Evolutionary conservation across 2,888 invertebrate species (phyloP).

Genomic region (Mellilla xanthometata): DNA sequence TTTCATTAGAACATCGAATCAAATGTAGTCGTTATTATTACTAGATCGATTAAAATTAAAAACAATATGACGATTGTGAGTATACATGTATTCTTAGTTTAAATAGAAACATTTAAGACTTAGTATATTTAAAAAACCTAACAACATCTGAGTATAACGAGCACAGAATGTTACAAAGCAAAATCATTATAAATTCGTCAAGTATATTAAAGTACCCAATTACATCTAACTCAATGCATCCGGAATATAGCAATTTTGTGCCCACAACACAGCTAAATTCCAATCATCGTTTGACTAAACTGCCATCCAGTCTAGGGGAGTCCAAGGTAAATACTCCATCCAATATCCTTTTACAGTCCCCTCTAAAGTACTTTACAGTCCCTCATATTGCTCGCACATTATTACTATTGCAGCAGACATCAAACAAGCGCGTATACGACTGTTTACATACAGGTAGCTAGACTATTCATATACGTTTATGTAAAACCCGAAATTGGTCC

Average conservation of each 20-base stretch:
- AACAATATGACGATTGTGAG: too few species aligned
- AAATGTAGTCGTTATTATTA: too few species aligned
- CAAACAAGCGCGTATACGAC: slow-evolving; percentile 1
- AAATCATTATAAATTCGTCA: too few species aligned
- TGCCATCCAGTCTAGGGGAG: background rate
- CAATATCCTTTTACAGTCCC: background rate
- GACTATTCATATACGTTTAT: background rate
- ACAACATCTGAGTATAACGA: too few species aligned
- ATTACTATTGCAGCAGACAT: slow-evolving; percentile 6
- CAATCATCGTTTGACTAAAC: background rate
- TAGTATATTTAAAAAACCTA: too few species aligned
- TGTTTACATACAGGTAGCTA: background rate
- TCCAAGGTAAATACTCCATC: background rate
- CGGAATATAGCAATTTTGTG: background rate
- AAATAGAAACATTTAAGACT: too few species aligned
- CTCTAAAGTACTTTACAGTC: background rate
- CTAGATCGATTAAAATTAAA: too few species aligned
- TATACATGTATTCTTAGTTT: too few species aligned
- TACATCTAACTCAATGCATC: too few species aligned
- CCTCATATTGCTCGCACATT: background rate
- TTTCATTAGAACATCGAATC: too few species aligned
- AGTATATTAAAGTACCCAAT: too few species aligned
- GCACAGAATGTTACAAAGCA: too few species aligned
- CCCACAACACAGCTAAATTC: background rate
- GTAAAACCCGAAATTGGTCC: slow-evolving; percentile 10